Base-by-base conservation (phyloP, 2,888 invertebrate species). In the Scaptomyza tumidula region DNA sequence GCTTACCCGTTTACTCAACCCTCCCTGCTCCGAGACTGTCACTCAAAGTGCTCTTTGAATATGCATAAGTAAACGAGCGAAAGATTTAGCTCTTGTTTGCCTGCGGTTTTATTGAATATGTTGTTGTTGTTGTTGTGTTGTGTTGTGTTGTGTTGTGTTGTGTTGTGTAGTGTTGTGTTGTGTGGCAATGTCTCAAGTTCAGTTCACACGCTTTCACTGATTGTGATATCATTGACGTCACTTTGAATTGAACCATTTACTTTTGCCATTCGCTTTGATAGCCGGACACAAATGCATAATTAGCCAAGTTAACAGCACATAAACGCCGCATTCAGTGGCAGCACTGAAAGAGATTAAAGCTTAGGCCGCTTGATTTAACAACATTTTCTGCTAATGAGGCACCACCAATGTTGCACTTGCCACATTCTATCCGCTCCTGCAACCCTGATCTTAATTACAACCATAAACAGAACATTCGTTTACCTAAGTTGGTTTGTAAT, bases 161-260 rank as follows among this genome's bases (percentile, higher is more conserved):
- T n/a, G n/a, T 60, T 41, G 29, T 19, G 63, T 50, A 49, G 58
- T 69, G 19, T 44, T 67, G 56, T 59, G 59, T 49, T 59, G 63
- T 78, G 33, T 66, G 72, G 64, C 71, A 58, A 49, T 31, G 75
- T 78, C 79, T 89, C 87, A 88, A 89, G 89, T 90, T 90, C 84
- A 90, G 90, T 91, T 91, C 91, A 90, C 91, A 91, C 91, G 91
- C 91, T 91, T 91, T 91, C 91, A 91, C 90, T 91, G 84, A 73
- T 82, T 79, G 70, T 60, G 55, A 45, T 58, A 48, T 45, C 58
- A 52, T 46, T 29, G 6, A 33, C 57, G 80, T 84, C 79, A 78
- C 75, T 78, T 75, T 78, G 65, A 71, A 75, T 80, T 80, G 69
- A 63, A 79, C 56, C 58, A 66, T 59, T 70, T 41, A 66, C 70